Conservation (phyloP, 2,888 invertebrate genomes). For the Azorinus chamasolen region DNA sequence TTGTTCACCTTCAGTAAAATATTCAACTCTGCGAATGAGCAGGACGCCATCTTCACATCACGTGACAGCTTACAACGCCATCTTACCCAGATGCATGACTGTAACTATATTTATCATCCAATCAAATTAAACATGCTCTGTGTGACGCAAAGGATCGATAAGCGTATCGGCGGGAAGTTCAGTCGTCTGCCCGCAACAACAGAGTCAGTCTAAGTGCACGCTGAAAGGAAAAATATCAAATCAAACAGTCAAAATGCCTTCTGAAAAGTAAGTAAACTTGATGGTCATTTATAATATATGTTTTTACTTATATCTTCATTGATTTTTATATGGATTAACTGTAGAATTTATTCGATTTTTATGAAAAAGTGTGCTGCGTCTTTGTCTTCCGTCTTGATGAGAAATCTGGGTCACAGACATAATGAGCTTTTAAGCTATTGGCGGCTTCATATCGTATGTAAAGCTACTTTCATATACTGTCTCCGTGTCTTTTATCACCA, state of each 20-base stretch:
- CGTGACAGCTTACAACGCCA: conserved; percentile 54
- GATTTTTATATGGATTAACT: conserved; percentile 4
- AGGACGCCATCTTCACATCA: conserved; percentile 70
- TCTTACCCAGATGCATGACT: conserved; percentile 6
- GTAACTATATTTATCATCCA: conserved; percentile 39
- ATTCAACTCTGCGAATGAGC: conserved; percentile 47
- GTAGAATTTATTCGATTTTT: conserved; percentile 1
- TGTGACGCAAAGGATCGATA: conserved; percentile 48
- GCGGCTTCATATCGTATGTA: conserved; percentile 1
- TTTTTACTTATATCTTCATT: neutral
- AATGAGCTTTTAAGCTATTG: conserved; percentile 44
- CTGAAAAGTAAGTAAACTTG: conserved; percentile 77
- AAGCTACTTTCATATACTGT: too few species aligned
- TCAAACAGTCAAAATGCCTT: conserved; percentile 75
- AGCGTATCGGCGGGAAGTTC: conserved; percentile 79
- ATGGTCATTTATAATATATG: conserved; percentile 9
- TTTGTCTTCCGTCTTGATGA: conserved; percentile 56
- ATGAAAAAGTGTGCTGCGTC: conserved; percentile 4
- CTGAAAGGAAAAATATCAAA: conserved; percentile 27
- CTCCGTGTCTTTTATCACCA: too few species aligned
- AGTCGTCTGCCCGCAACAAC: conserved; percentile 70
- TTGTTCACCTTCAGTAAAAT: conserved; percentile 47
- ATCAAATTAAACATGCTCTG: conserved; percentile 25
- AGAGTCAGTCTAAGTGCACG: conserved; percentile 38
- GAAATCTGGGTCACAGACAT: conserved; percentile 59